Conservation (phyloP, 2,888 invertebrate species). For the Cistogaster globosa region DNA sequence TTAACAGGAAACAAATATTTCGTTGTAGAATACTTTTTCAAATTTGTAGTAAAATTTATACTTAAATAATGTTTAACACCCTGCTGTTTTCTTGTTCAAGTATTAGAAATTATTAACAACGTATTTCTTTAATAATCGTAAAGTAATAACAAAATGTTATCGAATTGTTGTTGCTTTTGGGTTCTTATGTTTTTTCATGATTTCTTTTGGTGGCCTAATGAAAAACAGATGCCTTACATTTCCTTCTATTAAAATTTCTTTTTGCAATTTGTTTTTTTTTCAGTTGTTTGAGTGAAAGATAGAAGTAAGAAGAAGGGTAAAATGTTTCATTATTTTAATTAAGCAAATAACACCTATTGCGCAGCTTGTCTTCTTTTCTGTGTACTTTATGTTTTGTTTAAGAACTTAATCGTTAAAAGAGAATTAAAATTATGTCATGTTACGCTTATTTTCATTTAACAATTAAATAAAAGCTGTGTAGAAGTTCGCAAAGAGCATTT, state of each 20-base stretch:
- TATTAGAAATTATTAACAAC: constrained; percentile 64
- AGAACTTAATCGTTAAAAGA: constrained; percentile 52
- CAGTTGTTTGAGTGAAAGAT: too few species aligned
- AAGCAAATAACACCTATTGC: constrained; percentile 60
- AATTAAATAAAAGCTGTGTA: constrained; percentile 27
- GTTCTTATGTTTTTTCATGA: too few species aligned
- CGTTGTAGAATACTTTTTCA: constrained; percentile 22
- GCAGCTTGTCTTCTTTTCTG: constrained; percentile 46
- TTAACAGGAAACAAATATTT: constrained; percentile 51
- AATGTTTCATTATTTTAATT: constrained; percentile 55
- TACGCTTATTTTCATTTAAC: constrained; percentile 61
- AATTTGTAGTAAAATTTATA: constrained; percentile 51
- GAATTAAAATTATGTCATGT: constrained; percentile 70
- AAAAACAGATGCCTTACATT: constrained; percentile 71
- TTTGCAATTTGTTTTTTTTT: constrained; percentile 37
- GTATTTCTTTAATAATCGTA: constrained; percentile 63
- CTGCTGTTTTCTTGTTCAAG: constrained; percentile 42
- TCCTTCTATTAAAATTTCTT: constrained; percentile 52
- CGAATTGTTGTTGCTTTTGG: constrained; percentile 30
- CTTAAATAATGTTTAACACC: constrained; percentile 54
- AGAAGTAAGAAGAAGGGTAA: constrained; percentile 38
- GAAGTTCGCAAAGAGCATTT: constrained; percentile 31
- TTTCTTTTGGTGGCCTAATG: constrained; percentile 63
- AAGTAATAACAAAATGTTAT: constrained; percentile 69
- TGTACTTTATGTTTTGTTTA: constrained; percentile 13